Conservation (phyloP, 2,113 vertebrate genomes). For the Alethe castanea region DNA sequence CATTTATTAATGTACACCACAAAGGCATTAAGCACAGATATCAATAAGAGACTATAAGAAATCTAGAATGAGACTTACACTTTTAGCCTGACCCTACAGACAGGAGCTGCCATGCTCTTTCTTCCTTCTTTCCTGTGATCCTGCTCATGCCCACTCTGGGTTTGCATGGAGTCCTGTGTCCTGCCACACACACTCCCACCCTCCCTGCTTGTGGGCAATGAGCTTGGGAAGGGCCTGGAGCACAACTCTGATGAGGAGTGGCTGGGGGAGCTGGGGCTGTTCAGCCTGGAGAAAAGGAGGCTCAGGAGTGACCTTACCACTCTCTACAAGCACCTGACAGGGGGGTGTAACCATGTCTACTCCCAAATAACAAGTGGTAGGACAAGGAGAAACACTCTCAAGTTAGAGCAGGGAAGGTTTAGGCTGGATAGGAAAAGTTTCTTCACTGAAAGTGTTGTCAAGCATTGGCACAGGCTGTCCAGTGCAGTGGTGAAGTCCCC, state of each 20-base stretch:
- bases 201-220: neutral
- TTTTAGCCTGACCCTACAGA: neutral
- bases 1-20: neutral
- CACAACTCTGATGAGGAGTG: neutral
- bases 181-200: accelerated
- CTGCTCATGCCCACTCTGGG: neutral
- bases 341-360: accelerated
- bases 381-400: neutral
- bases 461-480: neutral
- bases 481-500: neutral
- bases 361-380: neutral
- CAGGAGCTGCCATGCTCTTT: accelerated
- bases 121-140: neutral
- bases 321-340: neutral
- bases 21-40: neutral
- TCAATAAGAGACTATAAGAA: neutral
- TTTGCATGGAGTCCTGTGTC: accelerated
- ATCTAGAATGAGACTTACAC: neutral
- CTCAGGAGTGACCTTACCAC: neutral
- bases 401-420: neutral
- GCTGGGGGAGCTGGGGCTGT: neutral
- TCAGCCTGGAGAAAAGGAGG: neutral
- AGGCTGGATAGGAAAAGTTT: neutral
- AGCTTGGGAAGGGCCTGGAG: neutral
- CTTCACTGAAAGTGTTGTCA: neutral